Evolutionary conservation across 64 coral and sea anemone genomes (phyloP).

Genomic region (Stichodactyla helianthus): DNA sequence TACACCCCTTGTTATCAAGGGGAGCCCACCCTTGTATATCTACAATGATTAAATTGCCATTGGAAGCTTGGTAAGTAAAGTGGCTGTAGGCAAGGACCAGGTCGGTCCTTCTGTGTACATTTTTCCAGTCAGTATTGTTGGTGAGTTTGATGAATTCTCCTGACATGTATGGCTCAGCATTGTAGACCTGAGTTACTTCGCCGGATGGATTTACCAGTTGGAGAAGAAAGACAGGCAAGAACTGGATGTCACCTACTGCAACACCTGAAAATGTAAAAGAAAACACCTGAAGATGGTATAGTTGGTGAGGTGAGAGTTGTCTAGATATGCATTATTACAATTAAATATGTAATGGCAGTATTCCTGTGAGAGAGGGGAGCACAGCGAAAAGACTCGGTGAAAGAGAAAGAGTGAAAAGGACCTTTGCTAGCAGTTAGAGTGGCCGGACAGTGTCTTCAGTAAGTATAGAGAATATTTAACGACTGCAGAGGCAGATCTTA

Average conservation of each 20-base stretch:
- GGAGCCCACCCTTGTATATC: slow-evolving; percentile 95
- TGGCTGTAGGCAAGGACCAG: slow-evolving; percentile 85
- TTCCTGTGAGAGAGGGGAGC: too few relatives aligned
- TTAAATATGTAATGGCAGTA: too few relatives aligned
- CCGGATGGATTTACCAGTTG: slow-evolving; percentile 29
- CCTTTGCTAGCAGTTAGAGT: too few relatives aligned
- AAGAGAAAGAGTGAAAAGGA: too few relatives aligned
- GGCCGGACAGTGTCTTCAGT: too few relatives aligned
- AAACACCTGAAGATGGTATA: background rate
- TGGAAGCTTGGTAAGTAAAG: slow-evolving; percentile 81
- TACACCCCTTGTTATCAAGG: slow-evolving; percentile 47
- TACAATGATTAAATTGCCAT: slow-evolving; percentile 57
- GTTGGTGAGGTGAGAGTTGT: too few relatives aligned
- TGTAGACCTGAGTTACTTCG: slow-evolving; percentile 52
- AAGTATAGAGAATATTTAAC: too few relatives aligned
- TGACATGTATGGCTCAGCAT: slow-evolving; percentile 92
- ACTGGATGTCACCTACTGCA: slow-evolving; percentile 69
- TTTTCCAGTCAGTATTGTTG: slow-evolving; percentile 59
- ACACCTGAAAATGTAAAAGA: slow-evolving; percentile 41
- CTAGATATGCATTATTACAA: too few relatives aligned
- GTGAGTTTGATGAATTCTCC: slow-evolving; percentile 94
- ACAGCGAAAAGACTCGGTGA: too few relatives aligned
- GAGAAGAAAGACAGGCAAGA: slow-evolving; percentile 83
- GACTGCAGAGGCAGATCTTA: too few relatives aligned
- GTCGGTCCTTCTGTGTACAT: slow-evolving; percentile 29